Evolutionary conservation across 1,140 invertebrate genomes (phyloP), one percentile per base, ranked within the genome.

Genomic region (Odontomachus brunneus): DNA sequence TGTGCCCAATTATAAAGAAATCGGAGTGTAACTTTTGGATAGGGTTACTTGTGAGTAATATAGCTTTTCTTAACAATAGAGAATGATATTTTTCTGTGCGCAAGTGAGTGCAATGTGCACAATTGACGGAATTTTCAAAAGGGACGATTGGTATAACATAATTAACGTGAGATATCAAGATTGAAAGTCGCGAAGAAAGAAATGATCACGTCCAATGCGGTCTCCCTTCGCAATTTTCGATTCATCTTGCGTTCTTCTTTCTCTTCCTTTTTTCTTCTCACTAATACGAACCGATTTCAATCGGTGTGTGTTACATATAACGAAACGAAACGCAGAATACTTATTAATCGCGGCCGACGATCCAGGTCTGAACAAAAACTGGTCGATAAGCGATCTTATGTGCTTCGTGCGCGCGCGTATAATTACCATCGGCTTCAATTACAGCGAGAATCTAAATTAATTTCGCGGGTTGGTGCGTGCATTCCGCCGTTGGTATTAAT

Each of bases 371-470:
- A 44, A 11, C 0, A n/a, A 55, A 66, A 76, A 66, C 53, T 4
- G 62, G 1, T 51, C 33, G 71, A 60, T 48, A 60, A 66, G 49
- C 15, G 12, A 53, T 53, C 62, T 65, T 15, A 19, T 12, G 5
- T n/a, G n/a, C 9, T 3, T 63, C 2, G 22, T 29, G 38, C 26
- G 48, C 38, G 59, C 3, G 22, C 22, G 44, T 44, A 7, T 44
- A 44, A 65, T 76, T 51, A 66, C 51, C 53, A 66, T 66, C 74
- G 19, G 15, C 19, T 66, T 66, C 65, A 76, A 76, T 76, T 76
- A 51, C 5, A 66, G 29, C 29, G 24, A 55, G 74, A 17, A 66
- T n/a, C 53, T 66, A 53, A 76, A 76, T 76, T 76, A 22, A 76
- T 66, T 76, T 17, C 51, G 19, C 33, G 59, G 5, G 19, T 33